These are phyloP conservation scores for Hydraecia micacea DNA, from an alignment of 2,888 invertebrate species.

Conservation along the genomic window DNA sequence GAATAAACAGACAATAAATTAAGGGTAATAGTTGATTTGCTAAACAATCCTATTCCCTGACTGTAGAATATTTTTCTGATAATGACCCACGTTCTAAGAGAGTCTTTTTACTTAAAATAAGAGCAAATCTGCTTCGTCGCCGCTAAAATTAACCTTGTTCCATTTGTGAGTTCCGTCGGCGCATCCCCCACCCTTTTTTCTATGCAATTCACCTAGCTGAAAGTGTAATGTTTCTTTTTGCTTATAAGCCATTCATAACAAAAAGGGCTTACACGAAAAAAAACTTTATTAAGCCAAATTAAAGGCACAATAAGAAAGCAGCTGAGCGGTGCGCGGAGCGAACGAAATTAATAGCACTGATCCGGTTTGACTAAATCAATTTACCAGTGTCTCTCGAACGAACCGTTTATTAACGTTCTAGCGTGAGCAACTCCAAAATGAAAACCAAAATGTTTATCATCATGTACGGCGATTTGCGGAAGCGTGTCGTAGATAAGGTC, in stretches of 20 bases:
- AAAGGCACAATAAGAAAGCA: constrained; percentile 13
- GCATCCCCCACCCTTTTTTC: not conserved
- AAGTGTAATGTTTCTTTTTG: constrained; percentile 31
- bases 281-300: constrained; percentile 19
- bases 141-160: constrained; percentile 46
- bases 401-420: not conserved
- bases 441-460: not conserved
- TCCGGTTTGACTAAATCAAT: not conserved
- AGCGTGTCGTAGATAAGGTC: not conserved
- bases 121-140: not conserved
- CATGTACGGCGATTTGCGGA: constrained; percentile 1
- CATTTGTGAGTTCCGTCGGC: constrained; percentile 7
- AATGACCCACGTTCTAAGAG: not conserved
- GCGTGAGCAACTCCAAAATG: not conserved
- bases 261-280: not conserved
- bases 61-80: not conserved
- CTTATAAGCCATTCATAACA: constrained; percentile 26
- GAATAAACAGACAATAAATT: not conserved
- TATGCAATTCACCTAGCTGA: constrained; percentile 45
- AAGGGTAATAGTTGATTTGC: constrained; percentile 2
- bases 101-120: constrained; percentile 6
- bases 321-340: constrained; percentile 3
- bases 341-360: constrained; percentile 13
- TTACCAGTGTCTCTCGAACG: not conserved
- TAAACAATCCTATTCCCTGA: not conserved